Evolutionary conservation across 1,140 invertebrate species (phyloP).

Genomic region (Drosophila lacertosa): DNA sequence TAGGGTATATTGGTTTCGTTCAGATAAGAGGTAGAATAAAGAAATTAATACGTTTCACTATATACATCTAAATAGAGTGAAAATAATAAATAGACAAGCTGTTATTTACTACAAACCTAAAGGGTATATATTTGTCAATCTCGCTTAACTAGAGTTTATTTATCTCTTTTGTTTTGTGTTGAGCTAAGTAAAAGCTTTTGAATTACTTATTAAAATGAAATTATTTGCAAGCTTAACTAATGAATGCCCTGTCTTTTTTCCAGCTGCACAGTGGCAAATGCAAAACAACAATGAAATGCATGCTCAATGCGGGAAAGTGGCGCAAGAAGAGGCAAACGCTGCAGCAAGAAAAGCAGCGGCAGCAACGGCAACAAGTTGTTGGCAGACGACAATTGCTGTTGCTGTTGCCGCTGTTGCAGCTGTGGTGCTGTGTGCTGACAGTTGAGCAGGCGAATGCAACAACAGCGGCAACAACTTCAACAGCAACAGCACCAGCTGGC

Average conservation of each 20-base stretch:
- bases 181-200: not conserved
- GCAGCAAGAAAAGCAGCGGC: constrained; percentile 4
- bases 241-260: constrained; percentile 9
- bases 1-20: too few relatives aligned
- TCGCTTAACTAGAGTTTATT: too few relatives aligned
- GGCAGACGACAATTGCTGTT: constrained; percentile 32
- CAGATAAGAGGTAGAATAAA: too few relatives aligned
- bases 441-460: constrained; percentile 84
- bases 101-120: too few relatives aligned
- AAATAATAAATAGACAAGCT: too few relatives aligned
- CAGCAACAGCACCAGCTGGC: constrained; percentile 84
- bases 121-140: too few relatives aligned
- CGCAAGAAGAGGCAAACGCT: constrained; percentile 52
- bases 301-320: constrained; percentile 91
- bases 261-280: constrained; percentile 68
- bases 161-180: not conserved
- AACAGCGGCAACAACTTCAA: constrained; percentile 83
- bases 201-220: constrained; percentile 36
- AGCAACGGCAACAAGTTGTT: constrained; percentile 54
- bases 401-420: constrained; percentile 41
- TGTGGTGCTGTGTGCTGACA: constrained; percentile 57
- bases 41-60: too few relatives aligned
- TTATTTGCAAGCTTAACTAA: constrained; percentile 21
- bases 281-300: constrained; percentile 83
- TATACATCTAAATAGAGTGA: too few relatives aligned